Evolutionary conservation across 2,113 vertebrate species (phyloP), one percentile per base, ranked within the genome.

Genomic region (Felis catus): DNA sequence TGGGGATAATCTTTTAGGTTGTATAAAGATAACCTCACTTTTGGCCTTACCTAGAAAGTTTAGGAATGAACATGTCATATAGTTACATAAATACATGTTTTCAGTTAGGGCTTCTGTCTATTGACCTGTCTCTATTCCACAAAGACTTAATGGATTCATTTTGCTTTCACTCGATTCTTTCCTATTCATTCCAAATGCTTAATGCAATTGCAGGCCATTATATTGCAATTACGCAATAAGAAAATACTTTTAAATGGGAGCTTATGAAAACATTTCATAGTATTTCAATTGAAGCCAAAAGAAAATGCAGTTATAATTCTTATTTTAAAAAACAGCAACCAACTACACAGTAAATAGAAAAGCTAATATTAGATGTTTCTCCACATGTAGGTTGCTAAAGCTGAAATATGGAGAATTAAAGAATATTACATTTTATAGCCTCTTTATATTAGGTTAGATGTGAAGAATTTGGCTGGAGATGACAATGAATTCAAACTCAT

Each of bases 151-250:
- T 93, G 68, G 48, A 92, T 58, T 95, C 73, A 89, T 95, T 96
- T 91, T 92, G 27, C 65, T 96, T 96, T 70, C 65, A 76, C 53
- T 96, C 10, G 2, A 58, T 79, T 83, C 39, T 96, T 95, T 84
- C 45, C 68, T 95, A 90, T 89, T 97, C 55, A 89, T 98, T 96
- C 55, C 39, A 74, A 95, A 95, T 82, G 31, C 12, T 89, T 97
- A 95, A 91, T 89, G 78, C 39, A 89, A 97, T 82, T 93, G 29
- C n/a, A 95, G n/a, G 14, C 66, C 89, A 93, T 95, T 93, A 89
- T 93, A 86, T 80, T 91, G 45, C 33, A 98, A 97, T 96, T 97
- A 97, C 55, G 96, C 85, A 89, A n/a, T 95, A 94, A 96, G 65
- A 39, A 97, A 98, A 95, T 95, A 89, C 48, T 79, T 96, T 95